phyloP scores from a whole-genome alignment of 1,140 invertebrate genomes.

The Diachasmimorpha longicaudata region DNA sequence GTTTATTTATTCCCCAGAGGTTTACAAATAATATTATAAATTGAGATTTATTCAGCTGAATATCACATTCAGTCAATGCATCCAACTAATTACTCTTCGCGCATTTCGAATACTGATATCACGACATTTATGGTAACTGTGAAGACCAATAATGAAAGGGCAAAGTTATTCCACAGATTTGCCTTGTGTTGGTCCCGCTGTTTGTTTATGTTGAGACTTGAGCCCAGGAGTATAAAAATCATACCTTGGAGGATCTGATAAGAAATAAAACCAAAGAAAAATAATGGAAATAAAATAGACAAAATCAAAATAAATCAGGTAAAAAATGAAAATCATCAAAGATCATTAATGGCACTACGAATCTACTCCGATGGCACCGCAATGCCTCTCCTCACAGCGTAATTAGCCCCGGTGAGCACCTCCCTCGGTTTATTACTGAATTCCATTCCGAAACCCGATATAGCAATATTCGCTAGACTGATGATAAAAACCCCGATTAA shows the following conservation, averaged over 20 bases:
- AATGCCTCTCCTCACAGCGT: not conserved
- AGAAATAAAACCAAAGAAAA: constrained; percentile 33
- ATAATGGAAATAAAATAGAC: constrained; percentile 40
- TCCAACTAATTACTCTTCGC: not conserved
- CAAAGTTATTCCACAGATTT: constrained; percentile 69
- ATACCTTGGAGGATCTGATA: constrained; percentile 68
- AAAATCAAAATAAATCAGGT: constrained; percentile 35
- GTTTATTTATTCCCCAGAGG: not conserved
- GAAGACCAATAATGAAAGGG: constrained; percentile 66
- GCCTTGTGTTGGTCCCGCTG: constrained; percentile 66
- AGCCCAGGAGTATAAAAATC: constrained; percentile 67
- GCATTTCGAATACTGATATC: constrained; percentile 66
- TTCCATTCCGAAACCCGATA: constrained; percentile 82
- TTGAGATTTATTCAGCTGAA: constrained; percentile 2
- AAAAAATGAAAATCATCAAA: constrained; percentile 13
- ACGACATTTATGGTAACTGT: constrained; percentile 69
- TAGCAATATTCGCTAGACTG: constrained; percentile 78
- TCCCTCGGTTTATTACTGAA: constrained; percentile 68
- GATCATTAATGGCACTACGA: constrained; percentile 26
- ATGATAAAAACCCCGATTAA: constrained; percentile 80
- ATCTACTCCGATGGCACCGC: not conserved
- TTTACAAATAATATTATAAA: constrained; percentile 6
- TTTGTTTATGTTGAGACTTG: constrained; percentile 69
- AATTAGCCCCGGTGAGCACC: not conserved
- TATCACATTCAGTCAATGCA: not conserved